Percentiles rank a stretch among this genome's conserved stretches.
These are phyloP conservation scores for Pseudomyrmex flavicornis DNA, from an alignment of 1,140 invertebrate species.

Conservation along the genomic window DNA sequence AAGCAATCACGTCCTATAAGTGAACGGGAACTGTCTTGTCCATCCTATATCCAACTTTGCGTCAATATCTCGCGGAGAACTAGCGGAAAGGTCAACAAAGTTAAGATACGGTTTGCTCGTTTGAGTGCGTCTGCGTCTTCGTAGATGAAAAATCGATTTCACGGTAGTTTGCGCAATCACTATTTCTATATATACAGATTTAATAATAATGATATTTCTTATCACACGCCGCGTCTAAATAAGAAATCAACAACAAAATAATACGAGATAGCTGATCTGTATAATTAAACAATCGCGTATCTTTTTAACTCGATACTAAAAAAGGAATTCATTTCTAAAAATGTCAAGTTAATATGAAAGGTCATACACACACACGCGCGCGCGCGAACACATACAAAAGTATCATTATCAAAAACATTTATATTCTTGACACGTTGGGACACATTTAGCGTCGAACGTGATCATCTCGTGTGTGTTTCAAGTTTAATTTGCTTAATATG, in stretches of 20 bases:
- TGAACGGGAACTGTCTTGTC: slow-evolving; percentile 17
- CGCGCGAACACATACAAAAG: neutral
- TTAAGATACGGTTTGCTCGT: slow-evolving; percentile 32
- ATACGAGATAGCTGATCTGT: neutral
- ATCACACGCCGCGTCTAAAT: neutral
- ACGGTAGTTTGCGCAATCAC: neutral
- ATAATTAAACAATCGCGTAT: neutral
- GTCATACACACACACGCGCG: too few relatives aligned
- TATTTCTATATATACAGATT: neutral
- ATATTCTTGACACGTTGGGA: neutral
- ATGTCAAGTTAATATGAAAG: neutral
- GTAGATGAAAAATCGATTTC: slow-evolving; percentile 23
- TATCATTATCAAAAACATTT: neutral
- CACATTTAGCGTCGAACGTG: neutral
- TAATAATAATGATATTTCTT: neutral
- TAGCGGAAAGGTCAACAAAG: slow-evolving; percentile 23
- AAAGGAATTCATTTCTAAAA: neutral
- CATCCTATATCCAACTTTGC: slow-evolving; percentile 18
- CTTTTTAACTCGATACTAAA: neutral
- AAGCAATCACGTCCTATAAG: slow-evolving; percentile 29
- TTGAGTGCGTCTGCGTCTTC: neutral
- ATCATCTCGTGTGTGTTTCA: neutral
- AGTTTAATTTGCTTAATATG: slow-evolving; percentile 29
- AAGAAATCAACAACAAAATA: neutral
- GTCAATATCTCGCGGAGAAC: slow-evolving; percentile 37